Percentiles rank a stretch among this genome's conserved stretches.
These are phyloP conservation scores for Plagiodera versicolora DNA, from an alignment of 2,888 invertebrate genomes.

Conservation along the genomic window DNA sequence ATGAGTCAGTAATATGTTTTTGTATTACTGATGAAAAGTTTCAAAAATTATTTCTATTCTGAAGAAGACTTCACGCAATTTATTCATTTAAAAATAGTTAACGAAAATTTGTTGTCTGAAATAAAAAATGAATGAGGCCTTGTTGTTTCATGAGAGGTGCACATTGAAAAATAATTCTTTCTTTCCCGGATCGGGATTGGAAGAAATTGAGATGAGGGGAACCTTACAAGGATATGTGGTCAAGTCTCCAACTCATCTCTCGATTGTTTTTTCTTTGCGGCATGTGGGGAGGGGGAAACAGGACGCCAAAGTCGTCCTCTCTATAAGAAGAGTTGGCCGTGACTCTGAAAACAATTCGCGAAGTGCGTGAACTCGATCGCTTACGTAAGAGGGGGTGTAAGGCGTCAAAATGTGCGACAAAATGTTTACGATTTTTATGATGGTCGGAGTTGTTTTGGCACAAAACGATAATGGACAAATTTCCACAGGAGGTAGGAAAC, in stretches of 20 bases:
- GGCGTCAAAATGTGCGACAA: neutral
- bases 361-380: constrained; percentile 25
- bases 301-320: constrained; percentile 8
- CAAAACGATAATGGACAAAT: neutral
- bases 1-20: too few relatives aligned
- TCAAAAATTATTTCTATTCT: too few relatives aligned
- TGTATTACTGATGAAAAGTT: too few relatives aligned
- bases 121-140: too few relatives aligned
- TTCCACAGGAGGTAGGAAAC: neutral
- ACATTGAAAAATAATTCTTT: too few relatives aligned
- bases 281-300: neutral
- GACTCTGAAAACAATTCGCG: constrained; percentile 45
- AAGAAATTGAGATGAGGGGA: neutral
- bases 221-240: neutral
- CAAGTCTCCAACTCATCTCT: neutral
- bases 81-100: too few relatives aligned
- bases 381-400: neutral
- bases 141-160: too few relatives aligned
- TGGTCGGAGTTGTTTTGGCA: neutral
- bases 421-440: neutral
- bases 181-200: too few relatives aligned
- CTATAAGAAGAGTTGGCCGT: constrained; percentile 36
- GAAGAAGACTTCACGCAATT: too few relatives aligned
- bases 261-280: neutral
- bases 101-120: too few relatives aligned